phyloP scores from a whole-genome alignment of 2,797 vertebrate genomes.

The Simalia tracyae region DNA sequence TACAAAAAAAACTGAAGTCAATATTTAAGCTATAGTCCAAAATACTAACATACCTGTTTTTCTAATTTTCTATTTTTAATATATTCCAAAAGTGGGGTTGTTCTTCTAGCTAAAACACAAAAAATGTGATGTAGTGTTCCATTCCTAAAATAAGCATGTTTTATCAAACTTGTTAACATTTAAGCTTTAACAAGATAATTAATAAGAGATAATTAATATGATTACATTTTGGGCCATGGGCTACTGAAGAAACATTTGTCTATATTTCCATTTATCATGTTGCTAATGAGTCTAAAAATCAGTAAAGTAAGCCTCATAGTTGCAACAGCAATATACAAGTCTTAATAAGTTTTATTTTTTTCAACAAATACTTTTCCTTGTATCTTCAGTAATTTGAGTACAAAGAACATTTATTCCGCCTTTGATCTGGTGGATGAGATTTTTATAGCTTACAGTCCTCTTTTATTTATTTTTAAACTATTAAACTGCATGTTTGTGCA shows the following conservation, averaged over 20 bases:
- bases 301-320: not conserved
- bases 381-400: slow-evolving; percentile 18
- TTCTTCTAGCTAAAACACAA: slow-evolving; percentile 90
- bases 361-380: slow-evolving; percentile 20
- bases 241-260: slow-evolving; percentile 31
- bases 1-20: slow-evolving; percentile 44
- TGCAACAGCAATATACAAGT: slow-evolving; percentile 5
- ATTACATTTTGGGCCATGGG: slow-evolving; percentile 3
- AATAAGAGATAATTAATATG: slow-evolving; percentile 33
- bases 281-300: slow-evolving; percentile 19
- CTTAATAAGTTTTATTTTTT: slow-evolving; percentile 34
- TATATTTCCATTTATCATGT: slow-evolving; percentile 34
- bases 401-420: not conserved
- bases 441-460: not conserved
- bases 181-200: slow-evolving; percentile 50
- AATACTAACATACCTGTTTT: slow-evolving; percentile 87
- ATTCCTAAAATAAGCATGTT: slow-evolving; percentile 62
- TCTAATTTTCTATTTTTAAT: slow-evolving; percentile 99
- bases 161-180: slow-evolving; percentile 44
- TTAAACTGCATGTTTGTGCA: not conserved
- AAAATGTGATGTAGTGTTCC: slow-evolving; percentile 66
- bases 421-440: not conserved
- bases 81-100: slow-evolving; percentile 96
- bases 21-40: slow-evolving; percentile 53
- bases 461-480: not conserved